Evolutionary conservation across 2,888 invertebrate species (phyloP).

Genomic region (Erebia epiphron): DNA sequence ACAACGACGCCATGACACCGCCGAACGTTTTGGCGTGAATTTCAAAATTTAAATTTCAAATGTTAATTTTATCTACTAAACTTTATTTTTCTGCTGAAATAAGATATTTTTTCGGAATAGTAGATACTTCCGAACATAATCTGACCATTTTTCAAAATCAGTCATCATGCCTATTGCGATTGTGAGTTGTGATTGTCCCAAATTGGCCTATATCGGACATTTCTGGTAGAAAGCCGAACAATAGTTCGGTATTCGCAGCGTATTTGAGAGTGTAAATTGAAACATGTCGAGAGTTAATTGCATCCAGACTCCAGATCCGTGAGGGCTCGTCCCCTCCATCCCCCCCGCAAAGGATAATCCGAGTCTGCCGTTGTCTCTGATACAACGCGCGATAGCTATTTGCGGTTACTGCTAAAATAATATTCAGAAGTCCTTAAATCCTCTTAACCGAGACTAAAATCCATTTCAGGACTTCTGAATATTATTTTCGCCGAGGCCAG

Average conservation of each 20-base stretch:
- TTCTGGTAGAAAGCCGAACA: constrained; percentile 40
- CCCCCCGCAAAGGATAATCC: constrained; percentile 54
- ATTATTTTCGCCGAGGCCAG: too few species aligned
- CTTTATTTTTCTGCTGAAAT: too few species aligned
- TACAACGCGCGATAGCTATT: constrained; percentile 14
- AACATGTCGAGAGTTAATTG: constrained; percentile 76
- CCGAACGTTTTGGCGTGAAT: too few species aligned
- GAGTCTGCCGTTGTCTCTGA: constrained; percentile 8
- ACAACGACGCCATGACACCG: too few species aligned
- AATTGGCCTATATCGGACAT: constrained; percentile 18
- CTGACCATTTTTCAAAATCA: too few species aligned
- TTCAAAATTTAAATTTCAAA: too few species aligned
- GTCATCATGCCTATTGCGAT: too few species aligned
- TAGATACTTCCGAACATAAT: too few species aligned
- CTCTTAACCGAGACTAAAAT: not conserved
- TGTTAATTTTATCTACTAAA: too few species aligned
- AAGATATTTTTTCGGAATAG: too few species aligned
- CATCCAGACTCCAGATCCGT: constrained; percentile 68
- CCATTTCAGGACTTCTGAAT: too few species aligned
- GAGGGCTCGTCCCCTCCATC: constrained; percentile 45
- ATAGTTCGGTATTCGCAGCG: constrained; percentile 54
- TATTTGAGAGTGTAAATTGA: constrained; percentile 81
- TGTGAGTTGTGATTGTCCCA: not conserved
- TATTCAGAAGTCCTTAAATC: constrained; percentile 6
- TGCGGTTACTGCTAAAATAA: constrained; percentile 17